Evolutionary conservation across 92 coral and sea anemone species (phyloP), one percentile per base, ranked within the genome.

Genomic region (Heteractis magnifica): DNA sequence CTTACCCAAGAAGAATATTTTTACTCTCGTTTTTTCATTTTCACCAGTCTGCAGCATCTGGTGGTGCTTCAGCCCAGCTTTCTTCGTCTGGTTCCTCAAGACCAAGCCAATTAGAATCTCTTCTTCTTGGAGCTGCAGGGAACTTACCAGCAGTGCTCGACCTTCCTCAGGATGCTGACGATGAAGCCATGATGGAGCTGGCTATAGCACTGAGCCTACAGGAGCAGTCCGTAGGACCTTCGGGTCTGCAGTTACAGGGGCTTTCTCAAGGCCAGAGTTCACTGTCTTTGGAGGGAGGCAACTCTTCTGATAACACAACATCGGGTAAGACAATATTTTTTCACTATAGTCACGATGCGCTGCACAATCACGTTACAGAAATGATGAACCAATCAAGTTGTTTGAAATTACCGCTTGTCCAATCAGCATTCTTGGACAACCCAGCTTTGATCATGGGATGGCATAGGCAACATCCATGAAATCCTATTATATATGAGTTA

Each of bases 121-220:
- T 96, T 74, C 90, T 96, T 75, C 87, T 92, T 53, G 98, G 98
- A 72, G 94, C 97, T 41, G 91, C 88, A 13, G 94, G 97, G 4
- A 88, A 78, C 48, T 85, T 93, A 65, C 94, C 97, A 72, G 97
- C 92, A 50, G 94, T 96, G 83, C 82, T 94, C 49, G 99, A 96
- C 80, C 93, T 96, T 14, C 99, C 98, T 53, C 92, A 93, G 55
- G 99, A 96, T 90, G 99, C 99, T 34, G 99, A 96, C 77, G 99
- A 96, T 75, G 99, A 96, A 75, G 98, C 99, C 77, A 96, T 96
- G 99, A 94, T 96, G 95, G 99, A 96, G 83, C 93, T 96, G 53
- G 99, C 99, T 20, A 96, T 96, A 76, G 99, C 98, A 19, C 83
- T 96, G n/a, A 96, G 99, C 77, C 91, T 96, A 79, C 99, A 96